These are phyloP conservation scores for Macropis europaea DNA, from an alignment of 2,888 invertebrate species.

Conservation along the genomic window DNA sequence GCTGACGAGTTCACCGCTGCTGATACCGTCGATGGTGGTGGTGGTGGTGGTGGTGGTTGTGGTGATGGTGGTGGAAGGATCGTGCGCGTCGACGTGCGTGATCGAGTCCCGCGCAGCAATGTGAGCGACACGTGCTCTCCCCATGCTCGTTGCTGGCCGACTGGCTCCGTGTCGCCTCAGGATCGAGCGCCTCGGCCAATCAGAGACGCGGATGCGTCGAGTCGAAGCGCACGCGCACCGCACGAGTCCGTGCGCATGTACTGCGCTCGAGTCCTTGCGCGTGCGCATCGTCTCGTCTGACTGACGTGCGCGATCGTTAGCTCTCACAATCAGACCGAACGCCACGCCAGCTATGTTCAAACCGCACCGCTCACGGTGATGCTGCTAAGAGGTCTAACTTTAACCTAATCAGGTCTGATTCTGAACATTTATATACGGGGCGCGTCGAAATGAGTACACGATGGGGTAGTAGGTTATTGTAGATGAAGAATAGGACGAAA, in stretches of 20 bases:
- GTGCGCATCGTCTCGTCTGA: too few relatives aligned
- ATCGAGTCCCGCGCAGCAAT: conserved; percentile 34
- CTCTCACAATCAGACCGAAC: too few relatives aligned
- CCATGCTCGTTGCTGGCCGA: conserved; percentile 71
- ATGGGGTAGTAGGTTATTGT: too few relatives aligned
- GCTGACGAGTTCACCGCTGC: conserved; percentile 5
- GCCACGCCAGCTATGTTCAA: too few relatives aligned
- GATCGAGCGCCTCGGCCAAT: conserved; percentile 33
- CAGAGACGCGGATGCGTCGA: background rate
- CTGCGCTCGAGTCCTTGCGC: too few relatives aligned
- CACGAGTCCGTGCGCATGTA: background rate
- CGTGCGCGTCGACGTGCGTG: conserved; percentile 21
- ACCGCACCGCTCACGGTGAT: too few relatives aligned
- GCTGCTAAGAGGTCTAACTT: too few relatives aligned
- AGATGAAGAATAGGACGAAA: too few relatives aligned
- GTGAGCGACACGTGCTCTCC: conserved; percentile 64
- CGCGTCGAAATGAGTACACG: too few relatives aligned
- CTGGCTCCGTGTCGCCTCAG: conserved; percentile 44
- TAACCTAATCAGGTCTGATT: too few relatives aligned
- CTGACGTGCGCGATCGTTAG: conserved; percentile 14
- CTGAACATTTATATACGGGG: too few relatives aligned
- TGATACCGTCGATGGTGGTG: background rate
- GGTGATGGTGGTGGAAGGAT: conserved; percentile 2
- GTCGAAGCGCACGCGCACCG: background rate
- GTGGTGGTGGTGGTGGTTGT: conserved; percentile 15